phyloP scores from a whole-genome alignment of 2,888 invertebrate genomes.

The Teleogryllus oceanicus region DNA sequence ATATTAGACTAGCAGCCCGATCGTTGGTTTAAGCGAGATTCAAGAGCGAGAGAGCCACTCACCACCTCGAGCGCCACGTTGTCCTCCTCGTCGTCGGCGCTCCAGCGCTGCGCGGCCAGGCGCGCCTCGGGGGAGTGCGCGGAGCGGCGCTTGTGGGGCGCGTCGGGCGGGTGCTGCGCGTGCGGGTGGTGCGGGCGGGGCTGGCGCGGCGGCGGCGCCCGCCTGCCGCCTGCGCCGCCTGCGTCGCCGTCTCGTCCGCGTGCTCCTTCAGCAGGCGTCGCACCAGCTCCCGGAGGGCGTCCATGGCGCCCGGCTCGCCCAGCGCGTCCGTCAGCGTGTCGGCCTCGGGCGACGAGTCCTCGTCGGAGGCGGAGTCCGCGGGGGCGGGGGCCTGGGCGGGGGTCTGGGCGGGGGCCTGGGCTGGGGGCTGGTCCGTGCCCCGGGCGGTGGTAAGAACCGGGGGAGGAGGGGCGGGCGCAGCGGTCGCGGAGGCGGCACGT shows the following conservation, averaged over 20 bases:
- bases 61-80: constrained; percentile 65
- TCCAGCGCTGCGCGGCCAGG: constrained; percentile 38
- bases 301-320: neutral
- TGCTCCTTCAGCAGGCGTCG: constrained; percentile 23
- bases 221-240: neutral
- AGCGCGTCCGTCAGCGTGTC: neutral
- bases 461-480: neutral
- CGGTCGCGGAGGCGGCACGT: too few species aligned
- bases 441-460: neutral
- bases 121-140: neutral
- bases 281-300: constrained; percentile 22
- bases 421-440: too few species aligned
- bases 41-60: constrained; percentile 24
- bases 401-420: too few species aligned
- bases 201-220: constrained; percentile 21
- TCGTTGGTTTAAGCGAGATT: too few species aligned
- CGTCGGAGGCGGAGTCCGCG: neutral
- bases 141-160: neutral
- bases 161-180: neutral
- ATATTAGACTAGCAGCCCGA: too few species aligned
- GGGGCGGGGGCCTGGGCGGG: neutral
- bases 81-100: constrained; percentile 58
- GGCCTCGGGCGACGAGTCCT: neutral
- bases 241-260: neutral
- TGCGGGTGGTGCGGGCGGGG: neutral